Evolutionary conservation across 2,797 vertebrate genomes (phyloP).

Genomic region (Myotis daubentonii): DNA sequence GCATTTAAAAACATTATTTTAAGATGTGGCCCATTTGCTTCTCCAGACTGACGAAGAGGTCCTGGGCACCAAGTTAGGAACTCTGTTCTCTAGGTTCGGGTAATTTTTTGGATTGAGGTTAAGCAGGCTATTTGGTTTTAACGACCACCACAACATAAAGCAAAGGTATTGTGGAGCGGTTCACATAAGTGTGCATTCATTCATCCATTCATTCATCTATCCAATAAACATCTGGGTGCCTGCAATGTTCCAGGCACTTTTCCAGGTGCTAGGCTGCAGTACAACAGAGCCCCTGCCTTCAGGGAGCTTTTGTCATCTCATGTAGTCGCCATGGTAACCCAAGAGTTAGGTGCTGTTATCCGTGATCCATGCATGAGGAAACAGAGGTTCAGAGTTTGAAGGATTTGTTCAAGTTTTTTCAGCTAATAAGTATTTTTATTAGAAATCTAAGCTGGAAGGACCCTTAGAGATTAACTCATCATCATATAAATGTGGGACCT

Average conservation of each 20-base stretch:
- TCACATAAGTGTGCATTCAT: neutral
- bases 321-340: neutral
- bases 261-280: neutral
- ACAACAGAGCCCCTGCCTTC: neutral
- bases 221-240: neutral
- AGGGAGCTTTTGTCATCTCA: neutral
- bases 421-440: neutral
- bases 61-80: neutral
- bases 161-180: rapidly evolving
- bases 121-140: neutral
- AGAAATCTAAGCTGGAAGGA: neutral
- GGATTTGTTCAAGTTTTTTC: neutral
- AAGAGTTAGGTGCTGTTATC: neutral
- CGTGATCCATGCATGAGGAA: neutral
- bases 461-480: neutral
- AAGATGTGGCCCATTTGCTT: neutral
- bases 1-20: neutral
- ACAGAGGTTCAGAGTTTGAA: neutral
- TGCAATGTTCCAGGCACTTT: neutral
- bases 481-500: neutral
- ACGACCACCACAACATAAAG: neutral
- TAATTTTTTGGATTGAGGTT: neutral
- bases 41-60: neutral
- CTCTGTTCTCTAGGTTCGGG: neutral
- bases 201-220: neutral